Evolutionary conservation across 1,140 invertebrate species (phyloP), one percentile per base, ranked within the genome.

Genomic region (Homalodisca vitripennis): DNA sequence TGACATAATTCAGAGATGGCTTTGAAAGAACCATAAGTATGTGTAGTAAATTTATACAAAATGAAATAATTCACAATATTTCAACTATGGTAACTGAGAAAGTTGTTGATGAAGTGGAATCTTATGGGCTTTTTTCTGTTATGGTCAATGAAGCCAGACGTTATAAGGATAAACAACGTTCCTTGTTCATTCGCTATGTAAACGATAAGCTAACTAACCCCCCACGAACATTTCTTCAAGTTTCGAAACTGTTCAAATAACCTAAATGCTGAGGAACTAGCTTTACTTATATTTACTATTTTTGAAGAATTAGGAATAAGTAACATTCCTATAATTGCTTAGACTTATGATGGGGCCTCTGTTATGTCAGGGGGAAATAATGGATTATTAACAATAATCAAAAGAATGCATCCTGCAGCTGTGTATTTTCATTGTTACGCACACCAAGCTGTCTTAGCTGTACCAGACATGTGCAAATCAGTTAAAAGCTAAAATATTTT

Each of bases 381-480:
- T 17, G 34, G 34, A 17, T 41, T 41, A 41, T 17, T 10, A 41
- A 41, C 34, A 41, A 41, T 41, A 41, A 41, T 41, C 34, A 41
- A 17, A 41, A 6, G 34, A 41, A 41, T 6, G 34, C 34, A 41
- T 41, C 34, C 34, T 41, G 34, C 6, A 41, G 34, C 34, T 41
- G 34, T 41, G n/a, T 31, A 66, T 46, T 13, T 66, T 24, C 22
- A 32, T 3, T 41, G n/a, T 1, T 30, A 31, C 76, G 1, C 80
- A 81, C 34, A 85, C 84, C 75, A 89, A 90, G 66, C 84, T 83
- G 68, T 3, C 51, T 55, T 55, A 55, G 51, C 51, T 55, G 51
- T 55, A 55, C 10, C 51, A 10, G 34, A 41, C n/a, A 41, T 41
- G 34, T 41, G 34, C 6, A 41, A 41, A 41, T 41, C 34, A 10